Evolutionary conservation across 2,113 vertebrate genomes (phyloP).

Genomic region (Tachysurus vachellii): DNA sequence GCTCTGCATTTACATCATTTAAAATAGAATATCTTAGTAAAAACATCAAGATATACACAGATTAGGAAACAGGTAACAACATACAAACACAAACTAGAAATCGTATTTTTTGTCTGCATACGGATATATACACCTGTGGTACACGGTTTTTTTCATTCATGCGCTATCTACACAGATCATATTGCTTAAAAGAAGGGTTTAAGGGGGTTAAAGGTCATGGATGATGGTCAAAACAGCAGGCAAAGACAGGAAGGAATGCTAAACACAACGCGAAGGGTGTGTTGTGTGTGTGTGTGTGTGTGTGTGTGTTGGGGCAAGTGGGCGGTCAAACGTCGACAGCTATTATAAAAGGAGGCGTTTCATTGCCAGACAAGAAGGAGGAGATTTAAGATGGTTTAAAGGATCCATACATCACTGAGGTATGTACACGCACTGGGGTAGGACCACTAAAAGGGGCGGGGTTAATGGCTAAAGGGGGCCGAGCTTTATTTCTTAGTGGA

Average conservation of each 20-base stretch:
- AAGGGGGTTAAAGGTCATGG: constrained; percentile 69
- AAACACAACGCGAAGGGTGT: constrained; percentile 34
- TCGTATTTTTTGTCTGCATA: constrained; percentile 85
- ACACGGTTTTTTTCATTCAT: constrained; percentile 94
- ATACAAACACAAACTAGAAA: constrained; percentile 99
- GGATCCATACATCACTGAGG: constrained; percentile 96
- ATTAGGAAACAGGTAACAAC: constrained; percentile 99
- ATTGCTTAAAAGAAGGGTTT: constrained; percentile 99
- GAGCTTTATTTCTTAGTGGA: constrained; percentile 89
- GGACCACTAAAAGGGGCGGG: constrained; percentile 85
- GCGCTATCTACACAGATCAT: constrained; percentile 99
- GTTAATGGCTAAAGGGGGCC: constrained; percentile 83
- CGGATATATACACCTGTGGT: constrained; percentile 98
- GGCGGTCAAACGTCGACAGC: constrained; percentile 48
- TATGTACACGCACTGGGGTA: constrained; percentile 99
- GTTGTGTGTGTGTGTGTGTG: constrained; percentile 19
- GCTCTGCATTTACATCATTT: constrained; percentile 99
- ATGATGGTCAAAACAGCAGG: constrained; percentile 33
- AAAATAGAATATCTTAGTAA: constrained; percentile 99
- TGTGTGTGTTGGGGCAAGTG: constrained; percentile 14
- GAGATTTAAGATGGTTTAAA: constrained; percentile 75
- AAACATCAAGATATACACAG: constrained; percentile 99
- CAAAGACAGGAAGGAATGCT: constrained; percentile 50
- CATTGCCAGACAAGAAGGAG: constrained; percentile 62
- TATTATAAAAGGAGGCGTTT: constrained; percentile 58